These are phyloP conservation scores for Ennomos fuscantarius DNA, from an alignment of 2,888 invertebrate species.

Conservation along the genomic window DNA sequence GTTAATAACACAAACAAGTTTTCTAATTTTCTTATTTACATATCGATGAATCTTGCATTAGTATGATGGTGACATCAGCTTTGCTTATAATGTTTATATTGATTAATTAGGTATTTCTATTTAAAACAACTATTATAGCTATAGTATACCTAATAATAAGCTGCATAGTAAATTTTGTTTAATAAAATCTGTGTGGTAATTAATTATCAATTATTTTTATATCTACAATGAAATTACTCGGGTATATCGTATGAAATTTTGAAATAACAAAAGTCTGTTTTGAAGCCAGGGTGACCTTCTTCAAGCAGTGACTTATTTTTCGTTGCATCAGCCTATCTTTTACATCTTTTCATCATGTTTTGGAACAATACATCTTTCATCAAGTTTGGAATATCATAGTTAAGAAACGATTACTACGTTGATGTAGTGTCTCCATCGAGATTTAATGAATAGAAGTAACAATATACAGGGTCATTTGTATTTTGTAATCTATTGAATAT, in stretches of 20 bases:
- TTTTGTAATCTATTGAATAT: constrained; percentile 27
- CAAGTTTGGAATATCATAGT: constrained; percentile 16
- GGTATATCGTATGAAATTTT: no score
- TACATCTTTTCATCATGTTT: constrained; percentile 23
- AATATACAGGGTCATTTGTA: constrained; percentile 13
- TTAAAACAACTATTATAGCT: no score
- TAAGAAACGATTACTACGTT: constrained; percentile 15
- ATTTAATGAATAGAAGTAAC: constrained; percentile 9
- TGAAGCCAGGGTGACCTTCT: constrained; percentile 18
- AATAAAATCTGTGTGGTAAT: no score
- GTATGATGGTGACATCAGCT: constrained; percentile 13
- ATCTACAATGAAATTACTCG: no score
- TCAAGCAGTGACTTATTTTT: constrained; percentile 13
- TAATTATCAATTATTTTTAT: no score
- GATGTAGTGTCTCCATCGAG: constrained; percentile 15
- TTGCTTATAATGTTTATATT: neutral
- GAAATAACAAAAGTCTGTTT: neutral
- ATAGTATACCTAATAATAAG: no score
- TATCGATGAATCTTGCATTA: constrained; percentile 7
- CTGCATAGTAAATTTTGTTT: no score
- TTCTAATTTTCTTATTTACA: constrained; percentile 22
- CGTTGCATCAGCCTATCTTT: constrained; percentile 13
- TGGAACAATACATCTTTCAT: constrained; percentile 25
- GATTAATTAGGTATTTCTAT: no score
- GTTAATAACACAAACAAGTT: constrained; percentile 11